These are phyloP conservation scores for Acronicta leporina DNA, from an alignment of 2,888 invertebrate genomes.

Conservation along the genomic window DNA sequence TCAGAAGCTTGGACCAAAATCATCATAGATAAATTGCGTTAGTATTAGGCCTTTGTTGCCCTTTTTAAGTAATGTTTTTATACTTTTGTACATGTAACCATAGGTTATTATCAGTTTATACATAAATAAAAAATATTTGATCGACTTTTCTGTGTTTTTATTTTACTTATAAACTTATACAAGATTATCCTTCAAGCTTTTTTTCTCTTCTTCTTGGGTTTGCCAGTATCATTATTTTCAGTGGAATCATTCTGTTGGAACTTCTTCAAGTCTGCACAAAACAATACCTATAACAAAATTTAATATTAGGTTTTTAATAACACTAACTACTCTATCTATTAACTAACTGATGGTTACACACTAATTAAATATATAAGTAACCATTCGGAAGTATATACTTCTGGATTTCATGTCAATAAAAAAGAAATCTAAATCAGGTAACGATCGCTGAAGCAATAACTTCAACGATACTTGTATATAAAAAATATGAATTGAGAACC, in stretches of 20 bases:
- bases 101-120: constrained; percentile 22
- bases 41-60: neutral
- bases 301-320: neutral
- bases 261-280: constrained; percentile 94
- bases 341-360: too few relatives aligned
- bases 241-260: constrained; percentile 85
- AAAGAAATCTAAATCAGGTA: too few relatives aligned
- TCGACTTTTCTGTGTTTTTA: constrained; percentile 17
- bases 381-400: too few relatives aligned
- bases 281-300: constrained; percentile 90
- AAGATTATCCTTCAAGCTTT: constrained; percentile 38
- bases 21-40: too few relatives aligned
- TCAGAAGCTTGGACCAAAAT: too few relatives aligned
- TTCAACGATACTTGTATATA: too few relatives aligned
- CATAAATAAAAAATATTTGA: constrained; percentile 38
- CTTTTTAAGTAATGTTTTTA: constrained; percentile 43
- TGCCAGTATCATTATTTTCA: constrained; percentile 52
- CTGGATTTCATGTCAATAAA: too few relatives aligned
- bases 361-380: too few relatives aligned
- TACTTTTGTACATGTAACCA: constrained; percentile 61
- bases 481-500: too few relatives aligned
- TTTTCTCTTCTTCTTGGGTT: constrained; percentile 75
- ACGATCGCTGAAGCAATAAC: too few relatives aligned
- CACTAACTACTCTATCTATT: too few relatives aligned
- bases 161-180: constrained; percentile 11